Evolutionary conservation across 2,888 invertebrate species (phyloP), one percentile per base, ranked within the genome.

Genomic region (Mesorhabditis belari): DNA sequence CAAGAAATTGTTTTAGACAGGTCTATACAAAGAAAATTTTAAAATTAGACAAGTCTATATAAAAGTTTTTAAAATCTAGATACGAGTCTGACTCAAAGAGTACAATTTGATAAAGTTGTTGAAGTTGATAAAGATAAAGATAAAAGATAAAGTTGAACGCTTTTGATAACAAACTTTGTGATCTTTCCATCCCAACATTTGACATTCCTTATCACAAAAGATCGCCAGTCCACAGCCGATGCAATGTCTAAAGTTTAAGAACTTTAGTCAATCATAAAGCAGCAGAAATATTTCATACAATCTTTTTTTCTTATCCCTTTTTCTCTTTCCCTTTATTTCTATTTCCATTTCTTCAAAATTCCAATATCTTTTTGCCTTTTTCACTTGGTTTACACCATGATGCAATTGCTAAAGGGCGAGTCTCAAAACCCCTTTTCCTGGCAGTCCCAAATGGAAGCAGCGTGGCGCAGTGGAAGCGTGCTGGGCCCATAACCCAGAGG

Each of bases 401-500:
- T n/a, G n/a, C n/a, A n/a, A n/a, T n/a, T n/a, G n/a, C n/a, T n/a
- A n/a, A n/a, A n/a, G n/a, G n/a, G n/a, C 44, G 1, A 17, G 44
- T n/a, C 44, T 35, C 44, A 35, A 35, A 35, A 35, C 44, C 44
- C 35, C 35, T 35, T 35, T 35, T 35, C 35, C 6, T 6, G 35
- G 35, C 35, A 35, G 35, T 35, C 17, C 6, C 9, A 35, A 35
- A 17, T 17, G 35, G 35, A 35, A 87, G 88, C 87, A 88, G 87
- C 88, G 87, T 88, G 87, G 88, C 88, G 88, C 88, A 88, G 88
- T 87, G 87, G 88, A 80, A 88, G 88, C 87, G 87, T 88, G 88
- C 87, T 88, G 87, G 88, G 88, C 88, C 87, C 88, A 88, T 88
- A 88, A 88, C 88, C 89, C 89, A 89, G 89, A 89, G 89, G 88